Evolutionary conservation across 2,888 invertebrate genomes (phyloP).

Genomic region (Heliconius cydno): DNA sequence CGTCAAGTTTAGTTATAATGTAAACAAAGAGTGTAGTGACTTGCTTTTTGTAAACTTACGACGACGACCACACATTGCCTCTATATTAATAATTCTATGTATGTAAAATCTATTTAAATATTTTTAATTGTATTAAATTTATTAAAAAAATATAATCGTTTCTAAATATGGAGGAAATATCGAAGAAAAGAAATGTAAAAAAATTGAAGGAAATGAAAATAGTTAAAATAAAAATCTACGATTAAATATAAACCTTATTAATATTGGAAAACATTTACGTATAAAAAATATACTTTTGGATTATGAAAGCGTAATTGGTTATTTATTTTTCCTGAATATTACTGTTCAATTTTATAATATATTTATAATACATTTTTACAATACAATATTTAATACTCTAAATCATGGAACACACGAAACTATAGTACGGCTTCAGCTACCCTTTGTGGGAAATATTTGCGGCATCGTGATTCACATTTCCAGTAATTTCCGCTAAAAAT

Average conservation of each 20-base stretch:
- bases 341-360: background rate
- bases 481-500: background rate
- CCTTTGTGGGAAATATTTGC: background rate
- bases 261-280: too few species aligned
- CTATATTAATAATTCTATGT: constrained; percentile 4
- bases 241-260: too few species aligned
- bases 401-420: background rate
- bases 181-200: too few species aligned
- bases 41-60: constrained; percentile 31
- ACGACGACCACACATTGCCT: constrained; percentile 33
- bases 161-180: too few species aligned
- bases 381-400: too few species aligned
- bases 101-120: background rate
- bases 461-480: constrained; percentile 10
- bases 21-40: constrained; percentile 39
- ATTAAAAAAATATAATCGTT: background rate
- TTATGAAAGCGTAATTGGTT: background rate
- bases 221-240: too few species aligned
- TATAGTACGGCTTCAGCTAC: constrained; percentile 3
- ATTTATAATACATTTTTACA: too few species aligned
- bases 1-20: constrained; percentile 31
- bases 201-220: too few species aligned
- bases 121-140: background rate
- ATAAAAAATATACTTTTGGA: too few species aligned
- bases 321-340: too few species aligned